Evolutionary conservation across 2,797 vertebrate genomes (phyloP).

Genomic region (Brotula barbata): DNA sequence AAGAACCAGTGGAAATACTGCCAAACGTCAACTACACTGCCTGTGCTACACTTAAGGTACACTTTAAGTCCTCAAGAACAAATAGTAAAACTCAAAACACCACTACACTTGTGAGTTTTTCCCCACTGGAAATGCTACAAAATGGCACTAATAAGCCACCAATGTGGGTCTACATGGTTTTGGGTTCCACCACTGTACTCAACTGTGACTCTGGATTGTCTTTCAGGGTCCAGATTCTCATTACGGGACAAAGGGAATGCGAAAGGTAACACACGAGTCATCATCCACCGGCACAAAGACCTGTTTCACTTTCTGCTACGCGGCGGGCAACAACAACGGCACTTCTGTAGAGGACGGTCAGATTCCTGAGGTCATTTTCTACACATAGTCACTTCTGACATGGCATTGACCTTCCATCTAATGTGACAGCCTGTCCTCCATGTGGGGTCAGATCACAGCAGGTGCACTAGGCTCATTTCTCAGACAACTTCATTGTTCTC

Average conservation of each 20-base stretch:
- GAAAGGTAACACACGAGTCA: constrained; percentile 92
- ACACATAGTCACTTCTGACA: constrained; percentile 82
- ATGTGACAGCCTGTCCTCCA: constrained; percentile 68
- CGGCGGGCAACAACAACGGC: constrained; percentile 97
- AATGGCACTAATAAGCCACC: neutral
- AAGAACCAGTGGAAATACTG: constrained; percentile 94
- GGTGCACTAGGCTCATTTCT: constrained; percentile 59
- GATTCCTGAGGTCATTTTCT: constrained; percentile 99
- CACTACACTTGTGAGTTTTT: too few relatives aligned
- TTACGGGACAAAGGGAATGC: constrained; percentile 96
- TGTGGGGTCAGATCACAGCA: constrained; percentile 55
- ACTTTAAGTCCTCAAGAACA: neutral
- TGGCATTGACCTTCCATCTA: constrained; percentile 60
- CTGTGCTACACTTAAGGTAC: constrained; percentile 92
- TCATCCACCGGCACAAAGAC: constrained; percentile 93
- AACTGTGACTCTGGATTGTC: constrained; percentile 9
- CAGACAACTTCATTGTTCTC: constrained; percentile 51
- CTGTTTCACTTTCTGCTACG: constrained; percentile 95
- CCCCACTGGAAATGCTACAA: neutral
- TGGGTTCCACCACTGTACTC: neutral
- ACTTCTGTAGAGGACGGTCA: constrained; percentile 98
- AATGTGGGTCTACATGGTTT: too few relatives aligned
- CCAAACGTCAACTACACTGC: constrained; percentile 96
- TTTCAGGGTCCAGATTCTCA: constrained; percentile 94
- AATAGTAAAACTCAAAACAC: too few relatives aligned